These are phyloP conservation scores for Leptestheria dahalacensis DNA, from an alignment of 1,140 invertebrate genomes.

Conservation along the genomic window DNA sequence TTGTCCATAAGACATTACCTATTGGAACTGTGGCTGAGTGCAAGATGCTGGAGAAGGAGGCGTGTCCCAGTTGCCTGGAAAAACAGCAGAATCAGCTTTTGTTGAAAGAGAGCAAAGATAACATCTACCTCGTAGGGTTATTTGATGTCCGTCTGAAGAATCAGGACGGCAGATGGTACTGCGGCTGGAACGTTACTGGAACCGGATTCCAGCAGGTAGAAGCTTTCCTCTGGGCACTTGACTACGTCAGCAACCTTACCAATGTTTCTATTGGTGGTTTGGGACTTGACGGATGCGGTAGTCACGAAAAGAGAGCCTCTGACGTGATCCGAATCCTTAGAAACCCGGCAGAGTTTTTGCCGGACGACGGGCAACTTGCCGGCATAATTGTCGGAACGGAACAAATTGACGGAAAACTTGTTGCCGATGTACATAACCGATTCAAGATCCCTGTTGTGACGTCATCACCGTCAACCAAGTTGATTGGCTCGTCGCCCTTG, in stretches of 20 bases:
- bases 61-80: neutral
- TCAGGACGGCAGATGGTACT: neutral
- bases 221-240: constrained; percentile 5
- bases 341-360: neutral
- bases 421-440: neutral
- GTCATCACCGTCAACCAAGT: neutral
- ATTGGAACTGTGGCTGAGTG: neutral
- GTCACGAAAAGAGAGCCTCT: neutral
- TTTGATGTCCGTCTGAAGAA: neutral
- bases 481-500: neutral
- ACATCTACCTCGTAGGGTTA: neutral
- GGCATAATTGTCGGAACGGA: neutral
- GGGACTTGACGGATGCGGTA: neutral
- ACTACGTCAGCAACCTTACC: neutral
- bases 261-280: neutral
- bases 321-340: neutral
- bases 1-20: neutral
- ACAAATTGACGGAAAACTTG: neutral
- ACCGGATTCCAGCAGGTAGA: constrained; percentile 2
- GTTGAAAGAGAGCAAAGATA: constrained; percentile 1
- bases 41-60: neutral
- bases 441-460: neutral
- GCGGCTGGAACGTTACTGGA: neutral
- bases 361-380: neutral
- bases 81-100: constrained; percentile 9